Conservation (phyloP, 2,113 vertebrate genomes). For the Micromys minutus region DNA sequence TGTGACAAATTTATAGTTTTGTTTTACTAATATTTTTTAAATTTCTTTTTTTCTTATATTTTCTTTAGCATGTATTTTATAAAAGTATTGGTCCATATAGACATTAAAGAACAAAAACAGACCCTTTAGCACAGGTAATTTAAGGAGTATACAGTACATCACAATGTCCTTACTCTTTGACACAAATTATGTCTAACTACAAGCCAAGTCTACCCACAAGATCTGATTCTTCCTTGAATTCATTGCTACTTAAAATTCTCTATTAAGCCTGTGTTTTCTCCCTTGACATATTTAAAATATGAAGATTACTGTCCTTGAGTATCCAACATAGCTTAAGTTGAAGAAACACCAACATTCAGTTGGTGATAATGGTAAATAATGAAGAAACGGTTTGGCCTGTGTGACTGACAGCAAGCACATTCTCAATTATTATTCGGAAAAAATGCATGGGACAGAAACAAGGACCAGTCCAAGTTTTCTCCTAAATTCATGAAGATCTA, state of each 20-base stretch:
- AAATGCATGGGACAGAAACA: slow-evolving; percentile 44
- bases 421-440: slow-evolving; percentile 50
- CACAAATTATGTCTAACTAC: not conserved
- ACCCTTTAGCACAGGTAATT: not conserved
- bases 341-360: not conserved
- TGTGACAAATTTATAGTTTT: slow-evolving; percentile 19
- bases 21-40: not conserved
- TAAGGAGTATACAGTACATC: not conserved
- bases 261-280: slow-evolving; percentile 7
- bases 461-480: slow-evolving; percentile 1
- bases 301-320: not conserved
- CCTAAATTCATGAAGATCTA: slow-evolving; percentile 19
- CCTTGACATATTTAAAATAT: not conserved
- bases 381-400: not conserved
- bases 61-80: not conserved
- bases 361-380: not conserved
- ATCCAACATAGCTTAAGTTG: not conserved
- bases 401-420: not conserved
- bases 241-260: slow-evolving; percentile 5
- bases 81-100: not conserved
- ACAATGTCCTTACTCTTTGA: not conserved
- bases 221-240: not conserved
- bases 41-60: slow-evolving; percentile 39
- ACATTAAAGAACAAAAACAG: not conserved
- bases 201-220: not conserved